Conservation (phyloP, 2,888 invertebrate species). For the Xanthorhoe designata region DNA sequence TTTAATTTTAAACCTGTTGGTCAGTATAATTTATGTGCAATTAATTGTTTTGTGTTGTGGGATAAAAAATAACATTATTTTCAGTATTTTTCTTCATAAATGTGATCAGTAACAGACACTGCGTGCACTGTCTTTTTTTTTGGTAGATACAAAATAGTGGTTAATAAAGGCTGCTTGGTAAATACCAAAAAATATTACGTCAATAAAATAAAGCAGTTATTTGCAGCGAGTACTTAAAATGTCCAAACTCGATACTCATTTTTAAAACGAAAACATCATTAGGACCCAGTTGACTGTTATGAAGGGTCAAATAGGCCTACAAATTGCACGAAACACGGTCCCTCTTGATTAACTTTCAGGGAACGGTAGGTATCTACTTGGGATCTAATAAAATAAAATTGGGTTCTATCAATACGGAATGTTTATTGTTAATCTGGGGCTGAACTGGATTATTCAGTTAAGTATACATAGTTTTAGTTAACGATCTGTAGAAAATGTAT, state of each 20-base stretch:
- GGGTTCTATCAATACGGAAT: conserved; percentile 58
- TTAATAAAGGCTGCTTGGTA: too few relatives aligned
- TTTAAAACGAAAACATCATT: conserved; percentile 65
- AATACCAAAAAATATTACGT: conserved; percentile 30
- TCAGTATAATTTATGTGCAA: too few relatives aligned
- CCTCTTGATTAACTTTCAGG: conserved; percentile 75
- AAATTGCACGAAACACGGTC: conserved; percentile 72
- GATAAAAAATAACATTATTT: too few relatives aligned
- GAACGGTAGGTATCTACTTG: conserved; percentile 50
- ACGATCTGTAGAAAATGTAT: neutral
- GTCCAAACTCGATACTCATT: conserved; percentile 49
- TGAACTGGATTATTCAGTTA: conserved; percentile 17
- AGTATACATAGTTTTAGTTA: neutral
- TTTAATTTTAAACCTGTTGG: too few relatives aligned
- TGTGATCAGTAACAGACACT: too few relatives aligned
- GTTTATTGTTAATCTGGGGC: conserved; percentile 39
- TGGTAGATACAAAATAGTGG: too few relatives aligned
- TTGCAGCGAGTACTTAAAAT: conserved; percentile 35
- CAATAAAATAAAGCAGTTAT: conserved; percentile 37
- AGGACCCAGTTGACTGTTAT: conserved; percentile 67
- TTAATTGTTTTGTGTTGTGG: too few relatives aligned
- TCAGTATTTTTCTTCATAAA: too few relatives aligned
- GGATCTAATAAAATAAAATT: conserved; percentile 72
- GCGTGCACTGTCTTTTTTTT: too few relatives aligned
- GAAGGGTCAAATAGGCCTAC: conserved; percentile 74